These are phyloP conservation scores for Platycheirus albimanus DNA, from an alignment of 2,888 invertebrate species.

Conservation along the genomic window DNA sequence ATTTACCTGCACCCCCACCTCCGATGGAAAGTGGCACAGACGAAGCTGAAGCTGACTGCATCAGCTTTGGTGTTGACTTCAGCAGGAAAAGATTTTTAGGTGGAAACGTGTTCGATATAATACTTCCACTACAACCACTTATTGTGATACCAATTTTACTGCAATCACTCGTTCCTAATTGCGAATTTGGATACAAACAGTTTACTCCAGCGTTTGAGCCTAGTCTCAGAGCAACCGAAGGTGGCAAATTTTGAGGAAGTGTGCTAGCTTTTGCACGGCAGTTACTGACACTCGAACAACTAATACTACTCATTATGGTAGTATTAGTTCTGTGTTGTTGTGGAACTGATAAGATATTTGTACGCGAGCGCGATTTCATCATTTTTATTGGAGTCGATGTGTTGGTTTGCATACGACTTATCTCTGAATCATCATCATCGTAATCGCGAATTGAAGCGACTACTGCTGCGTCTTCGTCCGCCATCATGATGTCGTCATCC, in stretches of 20 bases:
- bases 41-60: conserved; percentile 71
- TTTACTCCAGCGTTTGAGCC: conserved; percentile 36
- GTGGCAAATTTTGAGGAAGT: conserved; percentile 85
- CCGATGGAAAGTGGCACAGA: conserved; percentile 54
- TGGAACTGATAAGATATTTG: conserved; percentile 84
- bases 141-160: conserved; percentile 75
- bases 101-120: conserved; percentile 81
- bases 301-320: conserved; percentile 73
- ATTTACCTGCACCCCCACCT: conserved; percentile 57
- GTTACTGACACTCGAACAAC: conserved; percentile 78
- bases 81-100: conserved; percentile 82
- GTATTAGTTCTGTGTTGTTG: conserved; percentile 67
- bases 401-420: conserved; percentile 82
- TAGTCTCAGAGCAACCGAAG: conserved; percentile 79
- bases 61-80: conserved; percentile 80
- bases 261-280: conserved; percentile 85
- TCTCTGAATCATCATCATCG: conserved; percentile 83
- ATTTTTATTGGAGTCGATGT: conserved; percentile 83
- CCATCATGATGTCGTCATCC: conserved; percentile 78
- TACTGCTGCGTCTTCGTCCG: conserved; percentile 67
- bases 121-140: conserved; percentile 60
- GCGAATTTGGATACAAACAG: conserved; percentile 38
- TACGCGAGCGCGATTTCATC: conserved; percentile 82
- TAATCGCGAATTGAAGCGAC: conserved; percentile 76
- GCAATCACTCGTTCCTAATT: conserved; percentile 73